Percentiles rank a stretch among this genome's conserved stretches.
Conservation (phyloP, 2,113 vertebrate genomes). For the Hemiprocne comata region DNA sequence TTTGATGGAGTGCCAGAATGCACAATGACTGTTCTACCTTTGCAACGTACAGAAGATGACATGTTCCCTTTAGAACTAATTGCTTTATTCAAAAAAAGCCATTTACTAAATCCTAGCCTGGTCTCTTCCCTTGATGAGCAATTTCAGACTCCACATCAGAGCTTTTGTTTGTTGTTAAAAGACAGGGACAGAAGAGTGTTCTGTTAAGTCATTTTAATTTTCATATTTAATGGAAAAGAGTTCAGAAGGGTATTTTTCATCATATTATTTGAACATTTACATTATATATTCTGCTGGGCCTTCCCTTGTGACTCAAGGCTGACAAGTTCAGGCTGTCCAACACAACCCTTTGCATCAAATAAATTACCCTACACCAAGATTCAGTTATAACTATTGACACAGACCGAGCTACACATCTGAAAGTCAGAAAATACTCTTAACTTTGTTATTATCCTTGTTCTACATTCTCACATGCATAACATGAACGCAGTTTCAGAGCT, state of each 20-base stretch:
- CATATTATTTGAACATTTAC: conserved; percentile 53
- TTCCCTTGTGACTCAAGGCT: conserved; percentile 49
- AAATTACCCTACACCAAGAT: conserved; percentile 27
- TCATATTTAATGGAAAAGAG: conserved; percentile 72
- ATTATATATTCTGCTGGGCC: conserved; percentile 27
- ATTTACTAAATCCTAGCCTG: conserved; percentile 57
- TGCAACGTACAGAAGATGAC: conserved; percentile 53
- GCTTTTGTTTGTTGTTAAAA: conserved; percentile 73
- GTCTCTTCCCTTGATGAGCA: conserved; percentile 69
- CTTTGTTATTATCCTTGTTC: conserved; percentile 20
- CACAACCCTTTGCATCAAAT: conserved; percentile 30
- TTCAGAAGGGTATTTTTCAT: conserved; percentile 68
- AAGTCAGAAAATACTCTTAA: conserved; percentile 52
- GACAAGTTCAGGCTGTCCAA: conserved; percentile 59
- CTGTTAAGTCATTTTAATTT: conserved; percentile 77
- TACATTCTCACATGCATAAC: conserved; percentile 45
- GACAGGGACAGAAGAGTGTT: conserved; percentile 57
- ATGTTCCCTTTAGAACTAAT: conserved; percentile 74
- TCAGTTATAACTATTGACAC: conserved; percentile 45
- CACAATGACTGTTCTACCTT: conserved; percentile 68
- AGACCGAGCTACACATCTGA: conserved; percentile 36
- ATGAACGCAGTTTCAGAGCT: conserved; percentile 10
- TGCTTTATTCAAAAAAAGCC: conserved; percentile 67
- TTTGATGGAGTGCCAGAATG: conserved; percentile 62
- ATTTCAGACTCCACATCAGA: conserved; percentile 60